phyloP scores from a whole-genome alignment of 1,140 invertebrate genomes.

The Diuraphis noxia region DNA sequence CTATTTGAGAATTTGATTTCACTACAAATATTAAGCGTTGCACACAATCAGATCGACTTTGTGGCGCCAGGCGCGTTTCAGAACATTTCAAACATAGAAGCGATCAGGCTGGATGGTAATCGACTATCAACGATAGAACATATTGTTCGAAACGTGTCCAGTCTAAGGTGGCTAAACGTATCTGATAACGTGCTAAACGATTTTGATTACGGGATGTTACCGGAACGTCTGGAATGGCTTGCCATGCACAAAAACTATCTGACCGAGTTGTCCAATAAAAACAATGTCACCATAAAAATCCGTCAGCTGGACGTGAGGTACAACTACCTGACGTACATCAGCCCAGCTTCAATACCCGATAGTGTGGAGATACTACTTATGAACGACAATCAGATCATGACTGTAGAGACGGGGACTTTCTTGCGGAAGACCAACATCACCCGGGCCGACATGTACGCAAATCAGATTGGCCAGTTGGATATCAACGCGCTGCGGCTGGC shows the following conservation, averaged over 20 bases:
- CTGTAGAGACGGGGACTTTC: constrained; percentile 80
- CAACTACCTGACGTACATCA: constrained; percentile 76
- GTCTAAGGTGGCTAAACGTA: constrained; percentile 85
- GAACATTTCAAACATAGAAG: constrained; percentile 77
- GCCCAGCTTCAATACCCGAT: constrained; percentile 72
- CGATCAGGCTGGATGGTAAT: constrained; percentile 84
- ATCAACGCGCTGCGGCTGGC: constrained; percentile 76
- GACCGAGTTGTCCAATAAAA: constrained; percentile 76
- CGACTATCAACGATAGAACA: constrained; percentile 81
- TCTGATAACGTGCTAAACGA: constrained; percentile 86
- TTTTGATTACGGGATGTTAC: constrained; percentile 88
- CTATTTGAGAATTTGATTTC: constrained; percentile 79
- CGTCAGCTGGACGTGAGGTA: constrained; percentile 81
- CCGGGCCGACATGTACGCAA: constrained; percentile 81
- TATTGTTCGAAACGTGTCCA: constrained; percentile 79
- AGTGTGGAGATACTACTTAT: constrained; percentile 78
- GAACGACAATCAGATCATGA: constrained; percentile 79
- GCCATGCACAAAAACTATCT: constrained; percentile 89
- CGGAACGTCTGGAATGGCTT: constrained; percentile 80
- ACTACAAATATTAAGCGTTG: constrained; percentile 85
- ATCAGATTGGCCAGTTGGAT: constrained; percentile 80
- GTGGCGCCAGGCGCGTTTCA: constrained; percentile 83
- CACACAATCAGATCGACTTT: constrained; percentile 78
- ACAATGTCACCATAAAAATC: constrained; percentile 68
- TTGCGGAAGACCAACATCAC: constrained; percentile 80